Conservation (phyloP, 2,113 vertebrate species). For the Syngnathoides biaculeatus region DNA sequence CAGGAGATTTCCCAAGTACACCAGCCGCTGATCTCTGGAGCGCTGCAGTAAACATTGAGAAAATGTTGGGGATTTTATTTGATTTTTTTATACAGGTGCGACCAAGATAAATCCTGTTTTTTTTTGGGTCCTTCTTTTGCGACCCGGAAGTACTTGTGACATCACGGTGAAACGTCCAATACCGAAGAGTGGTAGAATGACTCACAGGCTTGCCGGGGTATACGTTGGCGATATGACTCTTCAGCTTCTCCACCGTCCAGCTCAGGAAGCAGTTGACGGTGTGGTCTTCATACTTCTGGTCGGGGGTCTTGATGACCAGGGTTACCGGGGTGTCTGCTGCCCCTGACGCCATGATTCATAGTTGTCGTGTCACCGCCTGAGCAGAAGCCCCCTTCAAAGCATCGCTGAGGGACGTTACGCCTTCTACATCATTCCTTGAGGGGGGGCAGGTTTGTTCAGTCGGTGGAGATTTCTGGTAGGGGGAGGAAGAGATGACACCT, state of each 20-base stretch:
- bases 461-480: conserved; percentile 12
- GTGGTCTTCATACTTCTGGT: conserved; percentile 95
- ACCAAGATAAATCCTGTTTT: too few relatives aligned
- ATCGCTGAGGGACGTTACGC: conserved; percentile 12
- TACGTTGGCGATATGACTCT: conserved; percentile 85
- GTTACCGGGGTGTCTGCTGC: conserved; percentile 82
- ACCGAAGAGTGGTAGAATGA: neutral
- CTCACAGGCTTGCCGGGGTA: conserved; percentile 93
- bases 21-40: conserved; percentile 89
- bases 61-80: neutral
- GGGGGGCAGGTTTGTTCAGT: conserved; percentile 1
- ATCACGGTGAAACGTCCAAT: too few relatives aligned
- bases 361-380: conserved; percentile 38
- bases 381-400: conserved; percentile 40
- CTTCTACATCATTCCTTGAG: conserved; percentile 36
- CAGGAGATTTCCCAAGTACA: conserved; percentile 91
- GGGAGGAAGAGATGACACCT: neutral
- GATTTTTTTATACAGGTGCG: neutral
- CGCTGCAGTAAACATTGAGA: conserved; percentile 69
- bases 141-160: too few relatives aligned
- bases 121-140: too few relatives aligned
- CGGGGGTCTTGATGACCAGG: conserved; percentile 90
- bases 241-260: conserved; percentile 93
- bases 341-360: conserved; percentile 79
- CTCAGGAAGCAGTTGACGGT: conserved; percentile 89